Base-by-base conservation (phyloP, 2,797 vertebrate species). In the Crocidura indochinensis region DNA sequence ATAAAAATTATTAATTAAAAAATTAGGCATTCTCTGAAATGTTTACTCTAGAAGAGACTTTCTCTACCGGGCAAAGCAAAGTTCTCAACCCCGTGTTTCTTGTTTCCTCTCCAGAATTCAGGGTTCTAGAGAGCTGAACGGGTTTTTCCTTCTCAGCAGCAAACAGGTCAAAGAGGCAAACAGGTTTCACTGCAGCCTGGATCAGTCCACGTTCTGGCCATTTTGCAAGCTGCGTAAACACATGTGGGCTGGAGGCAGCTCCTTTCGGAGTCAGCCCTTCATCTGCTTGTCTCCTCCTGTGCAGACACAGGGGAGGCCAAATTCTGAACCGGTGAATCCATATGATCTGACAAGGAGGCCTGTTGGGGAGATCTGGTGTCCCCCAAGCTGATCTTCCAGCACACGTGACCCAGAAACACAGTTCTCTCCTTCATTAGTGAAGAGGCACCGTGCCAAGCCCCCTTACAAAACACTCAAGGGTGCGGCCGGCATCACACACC, bases 171-270 rank as follows among this genome's bases (percentile, higher is more conserved):
- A 44, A 60, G 60, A 85, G 17, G 62, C 38, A 38, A 38, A 38
- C 38, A 24, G 24, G 80, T 14, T 73, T 78, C 80, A 84, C 69
- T 60, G 69, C 46, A 75, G 85, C 53, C 8, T 72, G 71, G 79
- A 62, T 49, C 46, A 17, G 65, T 73, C 88, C 69, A 68, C 46
- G 8, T 27, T 69, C 91, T 20, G 27, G 46, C 71, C 71, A 62
- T 80, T 47, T 80, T 1, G 31, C 93, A 90, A 94, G 94, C 96
- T 94, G 88, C 69, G 86, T 88, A 78, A 90, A 91, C 84, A 91
- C 46, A 90, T 90, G 91, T 82, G 91, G 80, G 74, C 77, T 95
- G 3, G 12, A 74, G 82, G 90, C 49, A 10, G 81, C 87, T 90
- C 72, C 1, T 24, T 72, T 75, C 11, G 8, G 19, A 93, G 74